phyloP scores from a whole-genome alignment of 2,888 invertebrate species.

The Epirrhoe alternata region DNA sequence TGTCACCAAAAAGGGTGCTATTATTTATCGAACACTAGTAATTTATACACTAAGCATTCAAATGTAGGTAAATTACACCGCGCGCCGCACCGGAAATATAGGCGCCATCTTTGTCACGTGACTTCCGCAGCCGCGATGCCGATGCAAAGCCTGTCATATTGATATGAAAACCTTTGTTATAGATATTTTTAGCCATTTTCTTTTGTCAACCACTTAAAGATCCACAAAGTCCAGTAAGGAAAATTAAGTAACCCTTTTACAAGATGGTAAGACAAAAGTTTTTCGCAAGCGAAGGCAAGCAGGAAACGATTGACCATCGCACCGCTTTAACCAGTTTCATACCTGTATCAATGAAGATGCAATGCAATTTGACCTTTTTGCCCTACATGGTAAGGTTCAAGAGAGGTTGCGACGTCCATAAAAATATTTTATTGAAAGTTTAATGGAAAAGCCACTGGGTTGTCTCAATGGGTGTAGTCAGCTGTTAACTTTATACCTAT shows the following conservation, averaged over 20 bases:
- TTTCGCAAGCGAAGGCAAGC: constrained; percentile 40
- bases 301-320: constrained; percentile 38
- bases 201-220: not conserved
- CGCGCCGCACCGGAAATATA: constrained; percentile 49
- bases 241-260: not conserved
- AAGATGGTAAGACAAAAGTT: constrained; percentile 25
- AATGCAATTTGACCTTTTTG: constrained; percentile 34
- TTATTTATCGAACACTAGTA: constrained; percentile 6
- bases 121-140: constrained; percentile 56
- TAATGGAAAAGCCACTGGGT: constrained; percentile 17
- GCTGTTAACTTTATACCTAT: constrained; percentile 7
- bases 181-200: not conserved
- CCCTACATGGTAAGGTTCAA: constrained; percentile 24
- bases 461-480: constrained; percentile 8
- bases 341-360: constrained; percentile 22
- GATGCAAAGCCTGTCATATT: constrained; percentile 17
- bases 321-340: constrained; percentile 27
- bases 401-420: constrained; percentile 3
- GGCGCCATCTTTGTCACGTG: constrained; percentile 62
- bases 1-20: not conserved
- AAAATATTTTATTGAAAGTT: constrained; percentile 15
- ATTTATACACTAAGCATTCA: not conserved
- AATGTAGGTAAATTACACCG: constrained; percentile 14
- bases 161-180: not conserved
- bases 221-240: not conserved